These are phyloP conservation scores for Chascanopsetta lugubris DNA, from an alignment of 2,113 vertebrate species.

Conservation along the genomic window DNA sequence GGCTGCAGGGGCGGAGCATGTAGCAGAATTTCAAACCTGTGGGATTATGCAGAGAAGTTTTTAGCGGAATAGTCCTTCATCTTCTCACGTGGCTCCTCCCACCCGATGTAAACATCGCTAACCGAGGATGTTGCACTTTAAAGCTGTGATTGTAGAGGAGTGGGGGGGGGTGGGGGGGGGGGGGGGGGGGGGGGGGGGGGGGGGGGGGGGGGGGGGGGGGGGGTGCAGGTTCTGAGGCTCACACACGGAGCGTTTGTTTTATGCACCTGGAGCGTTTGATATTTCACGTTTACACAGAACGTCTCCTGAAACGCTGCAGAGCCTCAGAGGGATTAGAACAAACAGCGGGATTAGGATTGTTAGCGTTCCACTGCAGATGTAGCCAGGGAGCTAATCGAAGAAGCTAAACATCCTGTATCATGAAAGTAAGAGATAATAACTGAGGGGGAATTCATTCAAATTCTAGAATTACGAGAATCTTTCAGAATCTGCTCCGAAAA, in stretches of 20 bases:
- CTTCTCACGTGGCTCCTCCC: neutral
- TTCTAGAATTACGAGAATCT: too few relatives aligned
- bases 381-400: too few relatives aligned
- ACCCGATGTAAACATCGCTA: neutral
- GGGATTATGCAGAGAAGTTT: slow-evolving; percentile 2
- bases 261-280: neutral
- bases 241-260: neutral
- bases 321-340: neutral
- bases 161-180: neutral
- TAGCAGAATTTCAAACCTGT: slow-evolving; percentile 34
- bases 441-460: too few relatives aligned
- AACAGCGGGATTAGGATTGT: too few relatives aligned
- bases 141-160: slow-evolving; percentile 10
- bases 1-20: slow-evolving; percentile 26
- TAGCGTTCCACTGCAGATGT: too few relatives aligned
- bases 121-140: slow-evolving; percentile 43
- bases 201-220: neutral
- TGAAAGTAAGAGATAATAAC: too few relatives aligned
- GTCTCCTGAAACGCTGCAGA: neutral
- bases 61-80: neutral
- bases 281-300: neutral
- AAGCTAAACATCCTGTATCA: too few relatives aligned
- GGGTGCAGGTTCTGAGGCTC: neutral
- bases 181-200: neutral
- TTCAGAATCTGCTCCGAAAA: too few relatives aligned